Conservation (phyloP, 2,888 invertebrate genomes). For the Papilio protenor region DNA sequence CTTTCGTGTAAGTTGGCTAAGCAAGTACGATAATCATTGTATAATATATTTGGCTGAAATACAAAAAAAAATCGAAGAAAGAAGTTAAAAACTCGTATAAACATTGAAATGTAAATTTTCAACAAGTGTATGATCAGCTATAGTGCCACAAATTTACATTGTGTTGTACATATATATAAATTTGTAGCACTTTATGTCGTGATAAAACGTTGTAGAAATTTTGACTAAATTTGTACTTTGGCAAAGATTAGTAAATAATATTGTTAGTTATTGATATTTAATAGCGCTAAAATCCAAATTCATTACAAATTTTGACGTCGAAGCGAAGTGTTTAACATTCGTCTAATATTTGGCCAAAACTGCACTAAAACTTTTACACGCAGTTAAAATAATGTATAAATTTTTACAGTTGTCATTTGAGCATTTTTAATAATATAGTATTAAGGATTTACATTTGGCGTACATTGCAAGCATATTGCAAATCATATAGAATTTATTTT, state of each 20-base stretch:
- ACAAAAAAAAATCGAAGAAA: neutral
- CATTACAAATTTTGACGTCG: too few relatives aligned
- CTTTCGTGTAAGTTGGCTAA: neutral
- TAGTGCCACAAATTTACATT: too few relatives aligned
- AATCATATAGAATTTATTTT: constrained; percentile 8
- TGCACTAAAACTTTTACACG: neutral
- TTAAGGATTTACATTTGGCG: constrained; percentile 16
- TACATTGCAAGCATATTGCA: neutral
- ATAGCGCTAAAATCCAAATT: too few relatives aligned
- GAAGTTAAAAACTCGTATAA: neutral
- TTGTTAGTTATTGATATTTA: neutral
- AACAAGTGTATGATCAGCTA: neutral
- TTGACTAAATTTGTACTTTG: neutral
- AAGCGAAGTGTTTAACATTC: too few relatives aligned
- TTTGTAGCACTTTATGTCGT: neutral
- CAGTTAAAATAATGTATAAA: neutral
- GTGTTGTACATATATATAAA: neutral
- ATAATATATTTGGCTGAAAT: neutral
- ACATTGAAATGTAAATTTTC: neutral
- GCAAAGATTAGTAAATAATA: neutral
- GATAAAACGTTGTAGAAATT: neutral
- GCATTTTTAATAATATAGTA: constrained; percentile 6
- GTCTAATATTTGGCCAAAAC: neutral
- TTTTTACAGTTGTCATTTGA: neutral
- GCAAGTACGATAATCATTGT: constrained; percentile 7